These are phyloP conservation scores for Galagoides demidoff DNA, from an alignment of 2,797 vertebrate species.

Conservation along the genomic window DNA sequence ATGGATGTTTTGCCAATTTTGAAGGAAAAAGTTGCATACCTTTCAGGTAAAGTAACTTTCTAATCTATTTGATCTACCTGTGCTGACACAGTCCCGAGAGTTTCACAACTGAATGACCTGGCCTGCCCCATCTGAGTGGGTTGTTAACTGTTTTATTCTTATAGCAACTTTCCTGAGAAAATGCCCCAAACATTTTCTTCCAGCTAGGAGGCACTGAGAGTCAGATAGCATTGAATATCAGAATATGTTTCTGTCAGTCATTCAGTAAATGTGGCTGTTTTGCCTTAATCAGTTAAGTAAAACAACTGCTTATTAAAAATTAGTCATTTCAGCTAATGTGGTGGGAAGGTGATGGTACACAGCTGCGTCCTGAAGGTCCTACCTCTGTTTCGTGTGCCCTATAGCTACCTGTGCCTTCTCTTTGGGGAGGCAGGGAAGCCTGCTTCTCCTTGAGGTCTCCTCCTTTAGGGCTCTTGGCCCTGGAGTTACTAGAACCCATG, in stretches of 20 bases:
- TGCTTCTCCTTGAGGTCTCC: too few species aligned
- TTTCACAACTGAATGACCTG: background rate
- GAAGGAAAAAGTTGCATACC: constrained; percentile 99
- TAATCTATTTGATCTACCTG: background rate
- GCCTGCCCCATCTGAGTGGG: background rate
- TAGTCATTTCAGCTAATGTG: background rate
- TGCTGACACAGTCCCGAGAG: background rate
- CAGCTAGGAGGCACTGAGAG: background rate
- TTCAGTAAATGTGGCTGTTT: background rate
- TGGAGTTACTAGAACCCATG: background rate
- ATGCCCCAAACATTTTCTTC: background rate
- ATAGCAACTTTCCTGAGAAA: background rate
- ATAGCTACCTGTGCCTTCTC: background rate
- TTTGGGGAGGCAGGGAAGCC: background rate
- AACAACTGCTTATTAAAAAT: background rate
- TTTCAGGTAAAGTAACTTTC: constrained; percentile 92
- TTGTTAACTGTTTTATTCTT: constrained; percentile 22
- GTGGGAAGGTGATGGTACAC: background rate
- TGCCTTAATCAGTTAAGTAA: background rate
- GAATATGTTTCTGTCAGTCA: background rate
- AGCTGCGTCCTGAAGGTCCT: background rate
- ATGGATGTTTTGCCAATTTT: constrained; percentile 98
- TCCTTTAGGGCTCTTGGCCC: background rate
- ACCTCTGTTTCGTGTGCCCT: background rate
- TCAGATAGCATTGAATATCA: background rate